A percentile compares a stretch with the other conserved stretches of the same genome.
phyloP scores from a whole-genome alignment of 2,113 vertebrate species.

The Canis aureus region DNA sequence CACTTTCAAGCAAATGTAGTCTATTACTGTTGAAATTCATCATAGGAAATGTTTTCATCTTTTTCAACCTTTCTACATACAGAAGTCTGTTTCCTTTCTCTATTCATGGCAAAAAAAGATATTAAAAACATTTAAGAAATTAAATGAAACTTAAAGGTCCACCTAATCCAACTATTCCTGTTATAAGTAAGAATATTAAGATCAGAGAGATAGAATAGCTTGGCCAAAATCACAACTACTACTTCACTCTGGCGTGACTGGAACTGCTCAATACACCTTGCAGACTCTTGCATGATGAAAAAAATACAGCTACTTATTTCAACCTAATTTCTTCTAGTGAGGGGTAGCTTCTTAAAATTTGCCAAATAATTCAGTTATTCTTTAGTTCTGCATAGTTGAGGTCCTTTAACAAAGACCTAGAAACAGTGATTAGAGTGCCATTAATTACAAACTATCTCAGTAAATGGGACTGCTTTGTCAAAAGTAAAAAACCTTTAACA shows the following conservation, averaged over 20 bases:
- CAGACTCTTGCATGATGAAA: background rate
- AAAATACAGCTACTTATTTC: constrained; percentile 18
- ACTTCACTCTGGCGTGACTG: background rate
- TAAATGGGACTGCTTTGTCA: background rate
- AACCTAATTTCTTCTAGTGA: constrained; percentile 15
- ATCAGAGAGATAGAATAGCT: background rate
- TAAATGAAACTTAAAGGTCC: background rate
- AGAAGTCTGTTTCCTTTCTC: background rate
- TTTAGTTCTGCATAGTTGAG: background rate
- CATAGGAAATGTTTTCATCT: constrained; percentile 41
- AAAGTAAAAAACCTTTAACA: constrained; percentile 46
- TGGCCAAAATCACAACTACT: constrained; percentile 33
- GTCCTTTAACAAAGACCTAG: constrained; percentile 1
- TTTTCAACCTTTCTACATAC: constrained; percentile 51
- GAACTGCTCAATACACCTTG: background rate
- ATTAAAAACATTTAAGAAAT: constrained; percentile 45
- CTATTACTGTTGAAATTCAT: background rate
- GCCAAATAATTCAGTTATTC: background rate
- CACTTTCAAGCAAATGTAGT: constrained; percentile 1
- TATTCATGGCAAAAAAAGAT: constrained; percentile 55
- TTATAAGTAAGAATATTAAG: constrained; percentile 8
- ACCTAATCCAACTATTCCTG: constrained; percentile 29
- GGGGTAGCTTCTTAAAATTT: constrained; percentile 5
- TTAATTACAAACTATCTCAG: constrained; percentile 12
- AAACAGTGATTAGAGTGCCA: background rate